phyloP scores from a whole-genome alignment of 1,140 invertebrate genomes.

The Lineus longissimus region DNA sequence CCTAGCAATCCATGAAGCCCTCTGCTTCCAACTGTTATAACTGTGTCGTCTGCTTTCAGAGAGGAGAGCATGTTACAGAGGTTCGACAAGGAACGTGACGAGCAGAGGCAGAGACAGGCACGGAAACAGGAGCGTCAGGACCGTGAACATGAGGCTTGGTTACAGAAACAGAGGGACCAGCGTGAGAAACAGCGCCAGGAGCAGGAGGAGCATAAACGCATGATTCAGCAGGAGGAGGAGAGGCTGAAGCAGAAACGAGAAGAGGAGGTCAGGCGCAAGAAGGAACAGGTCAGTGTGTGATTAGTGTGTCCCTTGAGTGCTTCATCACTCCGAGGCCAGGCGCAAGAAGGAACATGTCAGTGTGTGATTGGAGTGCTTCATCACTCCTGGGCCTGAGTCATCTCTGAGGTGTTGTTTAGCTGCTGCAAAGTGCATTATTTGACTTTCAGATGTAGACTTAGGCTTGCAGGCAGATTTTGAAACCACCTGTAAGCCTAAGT shows the following conservation, averaged over 20 bases:
- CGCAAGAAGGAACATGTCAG: too few species aligned
- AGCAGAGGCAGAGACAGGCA: conserved; percentile 35
- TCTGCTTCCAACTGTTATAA: too few species aligned
- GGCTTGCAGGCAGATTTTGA: too few species aligned
- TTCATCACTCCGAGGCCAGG: not conserved
- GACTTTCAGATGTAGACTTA: too few species aligned
- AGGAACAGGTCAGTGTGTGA: conserved; percentile 38
- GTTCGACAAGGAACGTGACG: conserved; percentile 46
- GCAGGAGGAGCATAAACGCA: conserved; percentile 42
- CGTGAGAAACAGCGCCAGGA: conserved; percentile 44
- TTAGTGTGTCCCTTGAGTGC: not conserved
- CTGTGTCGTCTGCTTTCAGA: conserved; percentile 24
- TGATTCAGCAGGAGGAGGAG: conserved; percentile 41
- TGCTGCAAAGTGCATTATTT: too few species aligned
- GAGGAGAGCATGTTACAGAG: conserved; percentile 42
- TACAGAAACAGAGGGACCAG: conserved; percentile 37
- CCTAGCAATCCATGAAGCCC: too few species aligned
- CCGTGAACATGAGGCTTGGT: conserved; percentile 41
- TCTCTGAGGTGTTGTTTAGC: too few species aligned
- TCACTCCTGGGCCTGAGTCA: too few species aligned
- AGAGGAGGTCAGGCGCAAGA: conserved; percentile 38
- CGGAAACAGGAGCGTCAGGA: conserved; percentile 37
- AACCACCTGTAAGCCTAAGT: too few species aligned
- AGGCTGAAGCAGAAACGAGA: conserved; percentile 34
- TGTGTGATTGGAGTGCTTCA: too few species aligned